These are phyloP conservation scores for Sardinella longiceps DNA, from an alignment of 2,797 vertebrate genomes.

Conservation along the genomic window DNA sequence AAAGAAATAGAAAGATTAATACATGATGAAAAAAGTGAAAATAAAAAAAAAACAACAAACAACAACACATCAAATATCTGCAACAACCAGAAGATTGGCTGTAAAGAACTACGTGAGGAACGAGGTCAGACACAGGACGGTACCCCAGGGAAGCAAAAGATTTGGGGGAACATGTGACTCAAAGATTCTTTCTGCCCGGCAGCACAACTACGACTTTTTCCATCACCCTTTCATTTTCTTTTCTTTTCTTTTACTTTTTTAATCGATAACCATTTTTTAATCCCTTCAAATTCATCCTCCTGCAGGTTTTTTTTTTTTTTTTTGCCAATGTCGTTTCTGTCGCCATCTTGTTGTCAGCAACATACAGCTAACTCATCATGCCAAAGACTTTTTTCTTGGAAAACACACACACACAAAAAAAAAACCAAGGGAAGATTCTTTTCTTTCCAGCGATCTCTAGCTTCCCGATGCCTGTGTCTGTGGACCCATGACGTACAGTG, in stretches of 20 bases:
- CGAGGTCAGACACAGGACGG: slow-evolving; percentile 54
- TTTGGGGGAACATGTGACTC: slow-evolving; percentile 53
- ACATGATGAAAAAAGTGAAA: slow-evolving; percentile 58
- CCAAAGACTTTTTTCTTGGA: slow-evolving; percentile 85
- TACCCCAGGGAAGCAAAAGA: slow-evolving; percentile 55
- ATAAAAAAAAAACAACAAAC: slow-evolving; percentile 13
- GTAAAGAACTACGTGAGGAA: slow-evolving; percentile 25
- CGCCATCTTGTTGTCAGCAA: slow-evolving; percentile 49
- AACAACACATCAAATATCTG: background rate
- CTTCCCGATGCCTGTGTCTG: slow-evolving; percentile 73
- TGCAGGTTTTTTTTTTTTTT: too few species aligned
- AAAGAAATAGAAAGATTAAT: slow-evolving; percentile 64
- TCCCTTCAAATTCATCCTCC: background rate
- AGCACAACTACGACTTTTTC: slow-evolving; percentile 48
- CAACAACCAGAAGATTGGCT: background rate
- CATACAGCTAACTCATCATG: slow-evolving; percentile 91
- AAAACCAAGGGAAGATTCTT: slow-evolving; percentile 32
- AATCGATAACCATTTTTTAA: background rate
- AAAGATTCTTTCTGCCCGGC: slow-evolving; percentile 49
- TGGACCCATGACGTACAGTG: slow-evolving; percentile 52
- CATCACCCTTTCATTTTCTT: slow-evolving; percentile 24
- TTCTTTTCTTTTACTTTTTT: too few species aligned
- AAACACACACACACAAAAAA: too few species aligned
- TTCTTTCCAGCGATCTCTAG: slow-evolving; percentile 60
- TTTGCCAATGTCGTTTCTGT: slow-evolving; percentile 9